Evolutionary conservation across 2,888 invertebrate genomes (phyloP).

Genomic region (Synergus japonicus): DNA sequence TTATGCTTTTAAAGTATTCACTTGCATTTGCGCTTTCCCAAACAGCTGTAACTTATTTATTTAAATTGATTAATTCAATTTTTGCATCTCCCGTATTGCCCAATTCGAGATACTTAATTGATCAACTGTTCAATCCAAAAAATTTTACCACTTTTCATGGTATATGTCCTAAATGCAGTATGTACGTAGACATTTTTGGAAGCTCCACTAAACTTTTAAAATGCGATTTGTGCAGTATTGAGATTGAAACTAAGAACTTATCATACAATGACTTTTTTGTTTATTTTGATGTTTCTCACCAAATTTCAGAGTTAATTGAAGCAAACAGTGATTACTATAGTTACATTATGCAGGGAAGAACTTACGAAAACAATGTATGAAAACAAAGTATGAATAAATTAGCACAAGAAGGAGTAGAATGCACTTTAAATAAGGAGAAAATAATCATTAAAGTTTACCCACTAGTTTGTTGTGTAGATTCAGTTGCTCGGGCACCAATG

Average conservation of each 20-base stretch:
- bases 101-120: constrained; percentile 44
- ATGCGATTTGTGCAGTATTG: constrained; percentile 35
- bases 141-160: constrained; percentile 41
- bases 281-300: constrained; percentile 29
- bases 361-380: constrained; percentile 28
- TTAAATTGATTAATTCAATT: constrained; percentile 45
- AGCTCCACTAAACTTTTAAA: background rate
- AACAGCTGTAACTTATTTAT: constrained; percentile 36
- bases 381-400: constrained; percentile 45
- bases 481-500: too few species aligned
- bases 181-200: constrained; percentile 38
- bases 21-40: constrained; percentile 34
- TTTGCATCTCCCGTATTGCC: too few species aligned
- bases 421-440: constrained; percentile 32
- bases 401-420: constrained; percentile 40
- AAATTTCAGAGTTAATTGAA: constrained; percentile 36
- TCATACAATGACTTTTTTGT: constrained; percentile 41
- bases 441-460: constrained; percentile 36
- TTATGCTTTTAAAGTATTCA: constrained; percentile 43
- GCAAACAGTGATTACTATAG: constrained; percentile 37
- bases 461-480: constrained; percentile 48
- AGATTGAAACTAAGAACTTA: too few species aligned
- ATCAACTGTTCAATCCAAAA: constrained; percentile 31
- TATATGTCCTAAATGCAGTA: constrained; percentile 37
- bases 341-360: constrained; percentile 32